These are phyloP conservation scores for Leucozona laternaria DNA, from an alignment of 2,888 invertebrate species.

Conservation along the genomic window DNA sequence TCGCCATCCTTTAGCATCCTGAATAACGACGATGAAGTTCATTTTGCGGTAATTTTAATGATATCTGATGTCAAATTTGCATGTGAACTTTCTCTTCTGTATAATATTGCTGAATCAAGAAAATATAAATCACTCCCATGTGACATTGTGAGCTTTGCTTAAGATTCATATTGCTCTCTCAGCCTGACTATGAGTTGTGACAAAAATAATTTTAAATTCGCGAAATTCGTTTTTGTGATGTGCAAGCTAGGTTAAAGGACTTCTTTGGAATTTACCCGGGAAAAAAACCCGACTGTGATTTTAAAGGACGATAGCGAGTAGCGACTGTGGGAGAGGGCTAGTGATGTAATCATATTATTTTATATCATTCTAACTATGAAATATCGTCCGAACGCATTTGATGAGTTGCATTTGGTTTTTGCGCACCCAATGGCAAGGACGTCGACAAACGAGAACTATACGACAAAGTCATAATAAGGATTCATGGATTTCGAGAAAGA, in stretches of 20 bases:
- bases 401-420: conserved; percentile 42
- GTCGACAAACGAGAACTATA: neutral
- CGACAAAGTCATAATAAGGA: conserved; percentile 35
- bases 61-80: conserved; percentile 29
- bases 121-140: conserved; percentile 31
- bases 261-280: neutral
- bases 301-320: neutral
- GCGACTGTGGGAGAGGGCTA: neutral
- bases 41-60: conserved; percentile 20
- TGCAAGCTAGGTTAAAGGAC: conserved; percentile 8
- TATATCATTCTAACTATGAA: conserved; percentile 30
- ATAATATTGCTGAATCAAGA: conserved; percentile 19
- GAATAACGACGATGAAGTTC: neutral
- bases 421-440: conserved; percentile 11
- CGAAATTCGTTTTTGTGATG: conserved; percentile 11
- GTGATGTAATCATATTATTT: conserved; percentile 31
- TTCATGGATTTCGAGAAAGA: conserved; percentile 48
- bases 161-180: conserved; percentile 1
- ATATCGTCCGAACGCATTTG: conserved; percentile 48
- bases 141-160: conserved; percentile 30
- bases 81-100: conserved; percentile 22
- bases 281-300: neutral
- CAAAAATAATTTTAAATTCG: conserved; percentile 23
- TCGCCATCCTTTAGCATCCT: neutral
- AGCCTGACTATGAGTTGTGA: conserved; percentile 25